Percentiles rank a stretch among this genome's conserved stretches.
phyloP scores from a whole-genome alignment of 2,113 vertebrate genomes.

The Ammodramus savannarum region DNA sequence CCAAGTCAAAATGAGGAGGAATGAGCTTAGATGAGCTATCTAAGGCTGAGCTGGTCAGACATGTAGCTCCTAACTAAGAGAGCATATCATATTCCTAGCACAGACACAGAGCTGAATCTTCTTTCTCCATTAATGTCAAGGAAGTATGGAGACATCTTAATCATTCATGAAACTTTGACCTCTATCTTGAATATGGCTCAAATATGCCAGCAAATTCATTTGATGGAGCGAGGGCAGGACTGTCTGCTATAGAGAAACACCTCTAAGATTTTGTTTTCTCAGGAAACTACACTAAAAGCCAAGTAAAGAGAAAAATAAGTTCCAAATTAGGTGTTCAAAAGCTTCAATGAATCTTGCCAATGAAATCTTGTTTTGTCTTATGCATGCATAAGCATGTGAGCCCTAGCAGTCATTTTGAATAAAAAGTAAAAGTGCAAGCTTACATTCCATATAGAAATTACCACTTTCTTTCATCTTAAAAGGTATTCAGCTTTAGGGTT shows the following conservation, averaged over 20 bases:
- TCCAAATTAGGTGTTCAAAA: background rate
- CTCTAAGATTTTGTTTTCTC: background rate
- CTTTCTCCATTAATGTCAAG: background rate
- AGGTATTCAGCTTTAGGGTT: background rate
- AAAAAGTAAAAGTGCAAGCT: background rate
- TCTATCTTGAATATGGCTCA: background rate
- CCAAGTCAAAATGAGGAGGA: background rate
- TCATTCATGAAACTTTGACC: background rate
- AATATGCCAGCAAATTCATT: background rate
- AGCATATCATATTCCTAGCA: background rate
- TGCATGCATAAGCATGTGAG: background rate
- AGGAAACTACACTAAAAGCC: background rate
- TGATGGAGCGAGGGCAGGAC: background rate
- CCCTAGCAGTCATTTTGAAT: background rate
- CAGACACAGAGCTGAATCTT: background rate
- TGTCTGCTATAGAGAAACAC: background rate
- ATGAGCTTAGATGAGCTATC: background rate
- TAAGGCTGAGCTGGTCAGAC: background rate
- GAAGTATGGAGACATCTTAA: background rate
- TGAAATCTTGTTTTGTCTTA: background rate
- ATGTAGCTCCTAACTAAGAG: background rate
- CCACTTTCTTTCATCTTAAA: background rate
- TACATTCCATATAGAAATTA: background rate
- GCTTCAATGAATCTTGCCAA: background rate
- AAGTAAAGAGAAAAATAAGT: background rate